Evolutionary conservation across 2,113 vertebrate genomes (phyloP), one percentile per base, ranked within the genome.

Genomic region (Lepisosteus osseus): DNA sequence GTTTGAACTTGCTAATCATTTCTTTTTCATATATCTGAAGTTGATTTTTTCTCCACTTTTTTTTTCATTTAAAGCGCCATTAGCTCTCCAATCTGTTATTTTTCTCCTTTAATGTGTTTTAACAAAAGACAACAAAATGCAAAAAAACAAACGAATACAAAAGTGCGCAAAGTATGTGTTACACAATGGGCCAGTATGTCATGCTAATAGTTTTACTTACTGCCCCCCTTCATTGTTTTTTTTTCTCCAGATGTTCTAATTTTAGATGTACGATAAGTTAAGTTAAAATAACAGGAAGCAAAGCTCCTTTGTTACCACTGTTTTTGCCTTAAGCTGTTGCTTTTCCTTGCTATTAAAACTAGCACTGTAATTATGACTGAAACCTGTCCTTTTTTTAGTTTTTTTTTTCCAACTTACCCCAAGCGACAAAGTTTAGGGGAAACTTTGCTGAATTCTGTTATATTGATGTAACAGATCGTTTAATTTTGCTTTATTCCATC

Each of bases 171-270:
- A 70, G 66, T 67, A 74, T 44, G 59, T 68, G 63, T n/a, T 77
- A 80, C 79, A 82, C 79, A 82, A 82, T 67, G 4, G 59, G 70
- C 45, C 73, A 78, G 81, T 15, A 76, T 79, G 81, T 81, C 78
- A 79, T 81, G 65, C 68, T 84, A 47, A 85, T 72, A 69, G 54
- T 65, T 84, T 67, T 40, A 75, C 76, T 70, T 51, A 51, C 47
- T 69, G 80, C 85, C 82, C 77, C 77, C 62, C 76, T 29, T 82
- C 82, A 82, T 84, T 80, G 78, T 72, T 68, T 17, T 43, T 72
- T 76, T 83, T 69, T 75, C 70, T 85, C 77, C 77, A 80, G 1
- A 75, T 70, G 72, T 79, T 82, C 59, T 61, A 70, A 45, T 1
- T 75, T 76, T 70, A 79, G 74, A 62, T 64, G 67, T 59, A 51